phyloP scores from a whole-genome alignment of 2,113 vertebrate genomes.

The Cricetomys ansorgei region DNA sequence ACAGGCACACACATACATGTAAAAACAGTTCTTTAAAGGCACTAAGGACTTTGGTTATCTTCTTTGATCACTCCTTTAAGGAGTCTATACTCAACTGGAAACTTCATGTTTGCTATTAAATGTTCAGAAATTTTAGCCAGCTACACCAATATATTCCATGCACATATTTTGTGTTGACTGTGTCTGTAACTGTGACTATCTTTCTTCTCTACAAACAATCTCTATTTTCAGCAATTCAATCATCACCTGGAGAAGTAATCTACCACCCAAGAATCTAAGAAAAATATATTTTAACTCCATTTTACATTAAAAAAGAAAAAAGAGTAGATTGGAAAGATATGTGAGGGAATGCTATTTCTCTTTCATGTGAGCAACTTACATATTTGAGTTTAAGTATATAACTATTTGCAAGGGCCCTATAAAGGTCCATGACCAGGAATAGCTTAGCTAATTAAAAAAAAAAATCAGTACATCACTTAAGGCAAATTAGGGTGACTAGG shows the following conservation, averaged over 20 bases:
- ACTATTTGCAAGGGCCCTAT: not conserved
- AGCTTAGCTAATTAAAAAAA: not conserved
- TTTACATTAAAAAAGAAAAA: constrained; percentile 15
- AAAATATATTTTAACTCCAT: not conserved
- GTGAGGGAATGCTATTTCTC: not conserved
- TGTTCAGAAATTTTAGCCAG: not conserved
- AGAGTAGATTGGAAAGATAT: not conserved
- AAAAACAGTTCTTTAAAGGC: not conserved
- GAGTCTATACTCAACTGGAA: not conserved
- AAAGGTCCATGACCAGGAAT: not conserved
- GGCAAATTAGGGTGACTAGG: not conserved
- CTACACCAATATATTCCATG: not conserved
- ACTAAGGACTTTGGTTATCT: not conserved
- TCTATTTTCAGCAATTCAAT: constrained; percentile 20
- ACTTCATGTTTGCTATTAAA: not conserved
- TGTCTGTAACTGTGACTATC: not conserved
- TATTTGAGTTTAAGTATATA: not conserved
- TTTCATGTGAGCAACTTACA: not conserved
- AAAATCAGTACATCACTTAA: not conserved
- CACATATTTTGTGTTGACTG: not conserved
- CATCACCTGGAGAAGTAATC: not conserved
- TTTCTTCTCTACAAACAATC: not conserved
- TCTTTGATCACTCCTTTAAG: not conserved
- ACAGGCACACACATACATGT: too few relatives aligned
- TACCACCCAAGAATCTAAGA: not conserved